These are phyloP conservation scores for Synanthedon vespiformis DNA, from an alignment of 2,888 invertebrate species.

Conservation along the genomic window DNA sequence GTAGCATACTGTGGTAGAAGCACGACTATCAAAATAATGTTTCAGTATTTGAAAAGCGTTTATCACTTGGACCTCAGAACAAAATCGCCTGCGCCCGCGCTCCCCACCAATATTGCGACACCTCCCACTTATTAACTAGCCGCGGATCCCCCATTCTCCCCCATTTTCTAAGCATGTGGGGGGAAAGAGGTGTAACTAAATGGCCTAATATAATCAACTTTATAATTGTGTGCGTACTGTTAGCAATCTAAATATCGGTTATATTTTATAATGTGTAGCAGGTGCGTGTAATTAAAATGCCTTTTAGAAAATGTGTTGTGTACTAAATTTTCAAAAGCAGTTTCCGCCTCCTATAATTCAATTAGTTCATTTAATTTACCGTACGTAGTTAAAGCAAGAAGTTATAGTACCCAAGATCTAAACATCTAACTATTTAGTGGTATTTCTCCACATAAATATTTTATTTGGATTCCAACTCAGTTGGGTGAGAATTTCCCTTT, in stretches of 20 bases:
- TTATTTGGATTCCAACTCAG: no score
- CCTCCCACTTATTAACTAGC: constrained; percentile 57
- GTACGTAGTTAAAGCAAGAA: no score
- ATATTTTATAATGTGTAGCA: neutral
- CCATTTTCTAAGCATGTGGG: constrained; percentile 19
- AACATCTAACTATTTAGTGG: no score
- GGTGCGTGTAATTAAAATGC: neutral
- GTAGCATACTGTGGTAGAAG: no score
- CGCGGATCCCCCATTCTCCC: constrained; percentile 32
- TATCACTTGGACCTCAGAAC: constrained; percentile 19
- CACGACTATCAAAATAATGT: no score
- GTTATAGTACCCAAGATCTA: no score
- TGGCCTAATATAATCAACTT: constrained; percentile 16
- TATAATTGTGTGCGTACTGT: constrained; percentile 3
- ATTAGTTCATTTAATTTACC: no score
- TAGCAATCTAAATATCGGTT: constrained; percentile 1
- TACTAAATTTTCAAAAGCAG: no score
- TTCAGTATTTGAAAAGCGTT: constrained; percentile 2
- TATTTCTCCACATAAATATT: no score
- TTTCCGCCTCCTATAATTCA: no score
- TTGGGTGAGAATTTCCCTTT: no score
- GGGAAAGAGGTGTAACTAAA: constrained; percentile 24
- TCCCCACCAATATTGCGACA: constrained; percentile 42
- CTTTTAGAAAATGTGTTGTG: no score
- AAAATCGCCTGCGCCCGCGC: constrained; percentile 30